A percentile compares a stretch with the other conserved stretches of the same genome.
Evolutionary conservation across 2,888 invertebrate genomes (phyloP).

Genomic region (Marronus borbonicus): DNA sequence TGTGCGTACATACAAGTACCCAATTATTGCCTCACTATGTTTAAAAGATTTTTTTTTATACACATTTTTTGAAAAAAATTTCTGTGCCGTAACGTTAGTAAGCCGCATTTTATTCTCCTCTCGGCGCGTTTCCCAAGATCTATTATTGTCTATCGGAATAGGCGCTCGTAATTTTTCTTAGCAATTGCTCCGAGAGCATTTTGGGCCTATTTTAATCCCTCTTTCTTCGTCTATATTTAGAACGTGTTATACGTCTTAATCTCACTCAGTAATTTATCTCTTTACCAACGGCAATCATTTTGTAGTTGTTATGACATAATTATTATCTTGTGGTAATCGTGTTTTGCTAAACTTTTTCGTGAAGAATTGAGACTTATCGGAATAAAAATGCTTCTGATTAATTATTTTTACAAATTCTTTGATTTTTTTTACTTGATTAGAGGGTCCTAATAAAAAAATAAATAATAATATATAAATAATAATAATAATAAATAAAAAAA

Average conservation of each 20-base stretch:
- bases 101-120: not conserved
- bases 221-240: not conserved
- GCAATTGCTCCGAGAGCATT: not conserved
- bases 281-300: not conserved
- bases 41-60: no score
- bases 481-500: no score
- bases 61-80: not conserved
- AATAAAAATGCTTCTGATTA: no score
- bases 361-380: not conserved
- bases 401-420: no score
- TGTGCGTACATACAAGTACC: not conserved
- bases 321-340: not conserved
- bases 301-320: not conserved
- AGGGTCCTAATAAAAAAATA: no score
- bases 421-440: no score
- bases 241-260: not conserved
- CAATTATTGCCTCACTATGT: not conserved
- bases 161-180: not conserved
- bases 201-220: not conserved
- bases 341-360: not conserved
- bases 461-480: no score
- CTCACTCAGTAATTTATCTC: not conserved
- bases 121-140: not conserved
- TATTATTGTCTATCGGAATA: constrained; percentile 4
- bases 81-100: not conserved